phyloP scores from a whole-genome alignment of 2,888 invertebrate species.

The Aphelenchoides bicaudatus region DNA sequence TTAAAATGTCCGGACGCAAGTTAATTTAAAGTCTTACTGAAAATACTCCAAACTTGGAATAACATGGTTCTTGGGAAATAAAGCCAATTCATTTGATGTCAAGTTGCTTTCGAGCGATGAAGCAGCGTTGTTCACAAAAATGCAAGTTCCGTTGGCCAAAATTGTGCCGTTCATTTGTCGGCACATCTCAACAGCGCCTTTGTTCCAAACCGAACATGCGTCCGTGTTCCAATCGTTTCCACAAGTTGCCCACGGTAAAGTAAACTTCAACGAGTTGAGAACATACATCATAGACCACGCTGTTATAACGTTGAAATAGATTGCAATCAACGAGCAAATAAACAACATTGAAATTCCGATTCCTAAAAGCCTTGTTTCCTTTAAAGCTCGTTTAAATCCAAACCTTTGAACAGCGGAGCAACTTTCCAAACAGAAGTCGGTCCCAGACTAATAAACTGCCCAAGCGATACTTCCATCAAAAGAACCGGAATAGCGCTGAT shows the following conservation, averaged over 20 bases:
- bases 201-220: conserved; percentile 51
- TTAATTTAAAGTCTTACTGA: conserved; percentile 45
- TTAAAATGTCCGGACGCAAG: no score
- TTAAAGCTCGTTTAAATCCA: conserved; percentile 12
- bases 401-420: conserved; percentile 72
- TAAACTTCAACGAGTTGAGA: conserved; percentile 72
- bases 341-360: conserved; percentile 66
- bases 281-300: conserved; percentile 66
- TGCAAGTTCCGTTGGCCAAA: conserved; percentile 53
- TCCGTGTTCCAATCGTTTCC: conserved; percentile 78
- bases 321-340: conserved; percentile 64
- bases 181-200: conserved; percentile 42
- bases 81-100: conserved; percentile 12
- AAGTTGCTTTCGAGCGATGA: conserved; percentile 23
- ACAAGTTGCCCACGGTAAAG: conserved; percentile 85
- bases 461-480: conserved; percentile 80
- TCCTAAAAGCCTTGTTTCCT: conserved; percentile 54
- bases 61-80: conserved; percentile 40
- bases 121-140: conserved; percentile 24
- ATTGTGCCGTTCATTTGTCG: conserved; percentile 50
- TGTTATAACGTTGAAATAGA: conserved; percentile 67
- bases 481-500: conserved; percentile 77
- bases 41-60: conserved; percentile 66
- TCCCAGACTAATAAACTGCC: conserved; percentile 72
- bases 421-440: conserved; percentile 79